Evolutionary conservation across 2,888 invertebrate genomes (phyloP), one percentile per base, ranked within the genome.

Genomic region (Himalopsyche anomala): DNA sequence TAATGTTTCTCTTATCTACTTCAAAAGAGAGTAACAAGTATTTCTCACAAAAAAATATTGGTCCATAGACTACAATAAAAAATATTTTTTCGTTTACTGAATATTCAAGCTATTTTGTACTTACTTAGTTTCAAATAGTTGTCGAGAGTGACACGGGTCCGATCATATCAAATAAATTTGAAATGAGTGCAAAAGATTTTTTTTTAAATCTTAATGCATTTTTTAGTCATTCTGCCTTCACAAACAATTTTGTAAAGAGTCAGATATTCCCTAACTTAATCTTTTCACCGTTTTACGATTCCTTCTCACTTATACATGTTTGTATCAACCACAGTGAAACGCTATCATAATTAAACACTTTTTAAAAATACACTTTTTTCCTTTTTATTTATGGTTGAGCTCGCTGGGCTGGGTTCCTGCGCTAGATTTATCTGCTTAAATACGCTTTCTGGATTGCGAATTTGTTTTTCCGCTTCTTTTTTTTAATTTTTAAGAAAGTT

Each of bases 381-480:
- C 42, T 80, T 80, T 80, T 40, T 40, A 81, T 81, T 81, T 40
- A 81, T 81, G 45, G 45, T 28, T 62, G 28, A 62, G 62, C 62
- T 62, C 62, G 62, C 62, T 62, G 62, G 45, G 81, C 45, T 42
- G 40, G 40, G 40, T 45, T 81, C 81, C 81, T 81, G 80, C 80
- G 38, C 80, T 45, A 81, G 81, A 81, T 81, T 81, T 81, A 81
- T 81, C 81, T 81, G 40, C 81, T 81, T 40, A 51, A 81, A 81
- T 81, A 81, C 42, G 81, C 45, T 45, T 81, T 81, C 81, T 28
- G 42, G 45, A 45, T 81, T 40, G 81, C 45, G 40, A 51, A 40
- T 45, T 81, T 81, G 40, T 81, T 81, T 45, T 81, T 45, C 45
- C 81, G n/a, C 11, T 45, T 81, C 45, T 80, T 80, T 80, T 80